Base-by-base conservation (phyloP, 2,797 vertebrate genomes). In the Sebastes vulpes region DNA sequence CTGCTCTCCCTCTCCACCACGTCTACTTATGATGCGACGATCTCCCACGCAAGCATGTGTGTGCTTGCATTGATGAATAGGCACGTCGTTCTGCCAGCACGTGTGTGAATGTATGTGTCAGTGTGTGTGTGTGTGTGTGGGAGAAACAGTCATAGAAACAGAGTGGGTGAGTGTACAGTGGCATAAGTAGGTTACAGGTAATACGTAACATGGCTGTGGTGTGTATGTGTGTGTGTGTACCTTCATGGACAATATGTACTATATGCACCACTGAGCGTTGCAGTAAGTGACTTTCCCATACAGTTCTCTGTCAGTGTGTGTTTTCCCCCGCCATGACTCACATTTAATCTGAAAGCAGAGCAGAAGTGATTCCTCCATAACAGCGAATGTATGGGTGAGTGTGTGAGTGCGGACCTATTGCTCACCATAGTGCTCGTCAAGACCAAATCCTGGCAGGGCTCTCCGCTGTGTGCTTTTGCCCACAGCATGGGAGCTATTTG, bases 131-230 rank as follows among this genome's bases (percentile, higher is more conserved):
- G 29, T 31, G 29, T 31, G 50, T 16, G 75, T 80, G 89, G 82
- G 77, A 77, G 69, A 66, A 82, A 74, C 50, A 65, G 66, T 63
- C 38, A 72, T 2, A 66, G 68, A 69, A 72, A 31, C 52, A 3
- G 76, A 85, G 89, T 80, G 89, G 83, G 88, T 65, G 88, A 78
- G 56, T 29, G 85, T 32, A 65, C 53, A 59, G 8, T 73, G 64
- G 63, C 67, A 80, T 56, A 86, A 87, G 76, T 79, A 83, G 79
- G 86, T 90, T 92, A 89, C 65, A 90, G 83, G 77, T 91, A 70
- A 82, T 54, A 35, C 35, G 23, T 25, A 71, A 60, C 52, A 48
- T 42, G 18, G 56, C 4, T 23, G 20, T 61, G 23, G 16, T 48
- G 53, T 28, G 26, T 81, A 28, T 56, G 14, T 60, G 53, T 25